Evolutionary conservation across 2,888 invertebrate genomes (phyloP).

Genomic region (Matsumyia berberina): DNA sequence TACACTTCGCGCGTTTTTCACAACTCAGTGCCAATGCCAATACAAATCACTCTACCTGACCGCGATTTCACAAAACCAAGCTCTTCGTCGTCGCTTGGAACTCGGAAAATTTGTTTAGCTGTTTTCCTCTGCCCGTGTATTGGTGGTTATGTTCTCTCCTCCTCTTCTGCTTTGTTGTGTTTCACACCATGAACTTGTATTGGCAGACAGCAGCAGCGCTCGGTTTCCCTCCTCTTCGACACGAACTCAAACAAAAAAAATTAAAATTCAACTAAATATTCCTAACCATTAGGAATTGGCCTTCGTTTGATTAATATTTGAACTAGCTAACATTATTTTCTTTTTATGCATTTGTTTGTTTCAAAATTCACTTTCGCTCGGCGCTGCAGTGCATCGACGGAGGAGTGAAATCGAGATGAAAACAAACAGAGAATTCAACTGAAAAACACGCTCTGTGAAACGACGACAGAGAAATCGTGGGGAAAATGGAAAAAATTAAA

Average conservation of each 20-base stretch:
- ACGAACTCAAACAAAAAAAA: slow-evolving; percentile 69
- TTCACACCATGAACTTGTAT: slow-evolving; percentile 42
- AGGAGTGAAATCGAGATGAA: slow-evolving; percentile 26
- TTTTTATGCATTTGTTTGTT: slow-evolving; percentile 65
- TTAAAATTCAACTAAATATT: slow-evolving; percentile 73
- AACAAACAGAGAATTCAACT: slow-evolving; percentile 54
- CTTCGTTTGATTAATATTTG: slow-evolving; percentile 67
- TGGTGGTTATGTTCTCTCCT: slow-evolving; percentile 19
- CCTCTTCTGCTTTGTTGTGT: slow-evolving; percentile 42
- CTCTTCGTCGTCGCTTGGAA: background rate
- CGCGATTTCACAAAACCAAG: slow-evolving; percentile 16
- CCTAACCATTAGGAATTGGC: slow-evolving; percentile 76
- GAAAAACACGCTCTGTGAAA: slow-evolving; percentile 21
- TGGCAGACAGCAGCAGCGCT: slow-evolving; percentile 52
- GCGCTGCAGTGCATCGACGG: slow-evolving; percentile 34
- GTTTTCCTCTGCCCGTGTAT: background rate
- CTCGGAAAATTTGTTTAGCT: slow-evolving; percentile 12
- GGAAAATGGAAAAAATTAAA: background rate
- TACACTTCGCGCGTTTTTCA: background rate
- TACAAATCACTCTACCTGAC: slow-evolving; percentile 3
- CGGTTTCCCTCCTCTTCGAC: slow-evolving; percentile 37
- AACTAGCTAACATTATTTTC: slow-evolving; percentile 74
- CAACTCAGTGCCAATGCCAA: slow-evolving; percentile 15
- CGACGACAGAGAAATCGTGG: background rate
- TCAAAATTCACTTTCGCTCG: slow-evolving; percentile 39